A percentile compares a stretch with the other conserved stretches of the same genome.
phyloP scores from a whole-genome alignment of 2,113 vertebrate species.

The Cyprinodon variegatus region DNA sequence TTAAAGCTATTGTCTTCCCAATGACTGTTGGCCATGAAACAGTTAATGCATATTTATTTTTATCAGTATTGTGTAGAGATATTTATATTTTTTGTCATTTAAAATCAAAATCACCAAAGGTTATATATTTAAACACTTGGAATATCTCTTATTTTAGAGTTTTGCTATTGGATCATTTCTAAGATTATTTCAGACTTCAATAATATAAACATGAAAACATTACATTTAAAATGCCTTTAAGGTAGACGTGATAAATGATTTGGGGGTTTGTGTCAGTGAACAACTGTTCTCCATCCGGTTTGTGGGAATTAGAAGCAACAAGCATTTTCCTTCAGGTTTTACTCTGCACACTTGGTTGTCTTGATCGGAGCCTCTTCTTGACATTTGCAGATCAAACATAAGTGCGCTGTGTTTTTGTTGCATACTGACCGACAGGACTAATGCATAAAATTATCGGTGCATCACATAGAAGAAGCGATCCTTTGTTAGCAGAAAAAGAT shows the following conservation, averaged over 20 bases:
- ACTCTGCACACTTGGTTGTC: not conserved
- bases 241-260: not conserved
- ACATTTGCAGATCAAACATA: not conserved
- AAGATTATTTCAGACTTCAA: no score
- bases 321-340: not conserved
- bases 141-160: no score
- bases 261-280: not conserved
- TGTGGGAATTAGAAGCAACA: not conserved
- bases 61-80: no score
- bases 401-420: not conserved
- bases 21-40: no score
- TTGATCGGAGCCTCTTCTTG: not conserved
- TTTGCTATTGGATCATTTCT: no score
- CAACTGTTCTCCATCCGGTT: not conserved
- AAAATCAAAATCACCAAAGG: no score
- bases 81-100: no score
- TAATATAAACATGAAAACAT: not conserved
- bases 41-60: no score
- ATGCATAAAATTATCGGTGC: constrained; percentile 1
- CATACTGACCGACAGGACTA: constrained; percentile 3
- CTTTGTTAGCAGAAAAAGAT: not conserved
- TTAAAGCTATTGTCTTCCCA: no score
- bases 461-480: not conserved
- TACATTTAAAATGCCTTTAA: no score
- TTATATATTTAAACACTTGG: no score